These are phyloP conservation scores for Catajapyx aquilonaris DNA, from an alignment of 1,140 invertebrate species.

Conservation along the genomic window DNA sequence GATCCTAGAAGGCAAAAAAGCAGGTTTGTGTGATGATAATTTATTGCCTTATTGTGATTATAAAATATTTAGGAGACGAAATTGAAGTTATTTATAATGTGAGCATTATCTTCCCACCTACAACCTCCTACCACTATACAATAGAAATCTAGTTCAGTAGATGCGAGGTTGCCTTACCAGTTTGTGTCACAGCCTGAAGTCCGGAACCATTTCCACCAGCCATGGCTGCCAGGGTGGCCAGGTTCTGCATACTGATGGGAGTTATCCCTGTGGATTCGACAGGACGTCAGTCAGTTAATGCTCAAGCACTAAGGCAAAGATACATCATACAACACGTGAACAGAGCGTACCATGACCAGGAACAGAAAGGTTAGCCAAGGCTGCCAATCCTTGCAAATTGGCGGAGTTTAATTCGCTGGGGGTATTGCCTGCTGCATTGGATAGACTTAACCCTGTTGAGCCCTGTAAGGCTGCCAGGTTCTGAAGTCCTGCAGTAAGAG, in stretches of 20 bases:
- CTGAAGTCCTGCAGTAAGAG: constrained; percentile 14
- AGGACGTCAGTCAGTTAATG: too few relatives aligned
- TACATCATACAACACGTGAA: too few relatives aligned
- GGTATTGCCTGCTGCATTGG: constrained; percentile 13
- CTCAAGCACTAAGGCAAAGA: too few relatives aligned
- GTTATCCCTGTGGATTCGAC: constrained; percentile 37
- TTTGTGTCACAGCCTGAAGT: constrained; percentile 29
- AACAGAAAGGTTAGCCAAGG: constrained; percentile 29
- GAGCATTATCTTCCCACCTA: constrained; percentile 5
- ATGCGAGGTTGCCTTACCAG: constrained; percentile 21
- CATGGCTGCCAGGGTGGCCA: constrained; percentile 72
- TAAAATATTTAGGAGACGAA: too few relatives aligned
- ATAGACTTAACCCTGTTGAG: constrained; percentile 11
- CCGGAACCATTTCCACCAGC: constrained; percentile 31
- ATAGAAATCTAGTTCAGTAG: too few relatives aligned
- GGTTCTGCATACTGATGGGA: constrained; percentile 71
- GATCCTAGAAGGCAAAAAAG: constrained; percentile 16
- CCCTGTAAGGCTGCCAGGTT: constrained; percentile 14
- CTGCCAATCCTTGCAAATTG: constrained; percentile 37
- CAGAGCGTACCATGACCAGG: constrained; percentile 22
- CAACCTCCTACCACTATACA: constrained; percentile 1
- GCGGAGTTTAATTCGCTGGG: constrained; percentile 27
- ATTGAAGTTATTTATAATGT: too few relatives aligned
- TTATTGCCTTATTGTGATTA: too few relatives aligned
- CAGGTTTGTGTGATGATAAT: neutral